phyloP scores from a whole-genome alignment of 2,113 vertebrate species.

The Chamaetylas fuelleborni region DNA sequence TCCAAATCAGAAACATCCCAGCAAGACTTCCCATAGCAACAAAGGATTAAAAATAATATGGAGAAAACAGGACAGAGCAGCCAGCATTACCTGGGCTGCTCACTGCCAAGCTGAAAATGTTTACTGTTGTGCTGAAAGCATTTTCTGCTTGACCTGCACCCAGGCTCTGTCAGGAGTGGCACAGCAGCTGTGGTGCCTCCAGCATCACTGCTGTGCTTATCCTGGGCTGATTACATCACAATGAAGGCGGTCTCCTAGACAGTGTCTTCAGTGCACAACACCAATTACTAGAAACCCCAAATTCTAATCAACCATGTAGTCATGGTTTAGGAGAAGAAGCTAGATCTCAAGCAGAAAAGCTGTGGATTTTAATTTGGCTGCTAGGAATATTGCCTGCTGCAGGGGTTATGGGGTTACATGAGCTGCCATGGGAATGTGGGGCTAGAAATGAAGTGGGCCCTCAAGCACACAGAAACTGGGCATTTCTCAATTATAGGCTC shows the following conservation, averaged over 20 bases:
- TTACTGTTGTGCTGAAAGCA: not conserved
- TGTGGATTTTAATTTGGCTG: not conserved
- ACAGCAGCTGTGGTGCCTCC: not conserved
- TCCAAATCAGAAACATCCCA: conserved; percentile 26
- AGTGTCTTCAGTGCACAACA: not conserved
- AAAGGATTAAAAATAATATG: not conserved
- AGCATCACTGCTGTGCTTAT: not conserved
- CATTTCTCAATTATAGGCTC: not conserved
- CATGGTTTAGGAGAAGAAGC: not conserved
- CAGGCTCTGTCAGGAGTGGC: not conserved
- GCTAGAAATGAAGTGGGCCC: not conserved
- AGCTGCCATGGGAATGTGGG: not conserved
- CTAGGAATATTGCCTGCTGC: not conserved
- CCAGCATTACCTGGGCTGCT: not conserved
- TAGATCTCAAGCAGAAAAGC: not conserved
- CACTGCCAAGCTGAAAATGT: not conserved
- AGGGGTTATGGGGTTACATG: not conserved
- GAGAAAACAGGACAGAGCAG: not conserved
- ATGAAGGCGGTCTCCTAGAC: not conserved
- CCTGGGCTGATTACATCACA: rapidly evolving
- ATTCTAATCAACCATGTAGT: not conserved
- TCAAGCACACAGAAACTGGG: not conserved
- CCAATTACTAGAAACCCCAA: not conserved
- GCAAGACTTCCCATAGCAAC: conserved; percentile 13
- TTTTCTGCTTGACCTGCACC: not conserved